These are phyloP conservation scores for Paramisgurnus dabryanus DNA, from an alignment of 2,113 vertebrate species.

Conservation along the genomic window DNA sequence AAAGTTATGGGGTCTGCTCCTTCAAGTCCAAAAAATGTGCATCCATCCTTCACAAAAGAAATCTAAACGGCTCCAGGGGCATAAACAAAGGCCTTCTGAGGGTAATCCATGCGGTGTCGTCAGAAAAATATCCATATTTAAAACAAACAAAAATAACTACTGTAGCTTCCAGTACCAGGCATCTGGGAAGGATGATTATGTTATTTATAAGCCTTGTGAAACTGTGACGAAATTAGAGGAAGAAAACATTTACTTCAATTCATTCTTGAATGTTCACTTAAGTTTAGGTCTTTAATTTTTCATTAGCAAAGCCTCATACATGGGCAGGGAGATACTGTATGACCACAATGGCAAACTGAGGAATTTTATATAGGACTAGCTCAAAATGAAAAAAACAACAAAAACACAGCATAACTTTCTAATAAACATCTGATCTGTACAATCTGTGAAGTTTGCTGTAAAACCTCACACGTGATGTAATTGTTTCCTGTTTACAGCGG, in stretches of 20 bases:
- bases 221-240: slow-evolving; percentile 17
- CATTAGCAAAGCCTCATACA: no score
- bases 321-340: no score
- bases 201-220: slow-evolving; percentile 10
- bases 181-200: not conserved
- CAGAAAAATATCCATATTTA: no score
- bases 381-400: not conserved
- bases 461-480: not conserved
- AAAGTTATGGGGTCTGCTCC: no score
- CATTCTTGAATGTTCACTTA: slow-evolving; percentile 2
- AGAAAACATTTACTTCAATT: not conserved
- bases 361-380: not conserved
- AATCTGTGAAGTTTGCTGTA: not conserved
- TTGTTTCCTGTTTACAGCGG: slow-evolving; percentile 8
- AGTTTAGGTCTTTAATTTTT: not conserved
- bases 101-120: no score
- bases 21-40: no score
- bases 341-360: not conserved
- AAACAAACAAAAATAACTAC: no score
- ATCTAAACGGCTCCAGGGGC: no score
- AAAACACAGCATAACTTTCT: not conserved
- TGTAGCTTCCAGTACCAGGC: not conserved
- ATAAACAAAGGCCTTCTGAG: no score
- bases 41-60: no score
- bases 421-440: not conserved